Evolutionary conservation across 2,888 invertebrate genomes (phyloP), one percentile per base, ranked within the genome.

Genomic region (Hydroisotoma schaefferi): DNA sequence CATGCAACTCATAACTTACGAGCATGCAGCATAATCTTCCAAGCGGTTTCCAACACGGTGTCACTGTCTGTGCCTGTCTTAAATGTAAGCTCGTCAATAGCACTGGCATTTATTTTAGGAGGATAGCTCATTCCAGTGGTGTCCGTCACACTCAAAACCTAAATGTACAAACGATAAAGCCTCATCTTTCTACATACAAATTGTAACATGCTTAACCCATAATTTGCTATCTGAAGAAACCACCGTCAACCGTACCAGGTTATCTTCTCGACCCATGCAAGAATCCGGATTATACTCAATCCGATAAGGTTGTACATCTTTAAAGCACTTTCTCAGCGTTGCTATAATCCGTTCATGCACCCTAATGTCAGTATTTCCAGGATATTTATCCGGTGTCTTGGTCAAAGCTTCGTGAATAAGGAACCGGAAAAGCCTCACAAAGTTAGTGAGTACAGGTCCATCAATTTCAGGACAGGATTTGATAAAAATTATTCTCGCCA

Each of bases 21-120:
- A 1, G 61, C 51, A 29, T 49, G 43, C 5, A 64, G 43, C 10
- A 64, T 20, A 22, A 58, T 23, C 58, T 64, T 64, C 64, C 64
- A 64, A 1, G 55, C 58, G 8, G 61, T 47, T 38, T 64, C 64
- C 29, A 64, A 27, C 28, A 61, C 48, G 2, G 55, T 25, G 28
- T 64, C 64, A 0, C 52, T 52, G 12, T 18, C 37, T 22, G 2
- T 4, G 3, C 37, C 52, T 15, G 52, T 52, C 37, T 52, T 52
- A 23, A 52, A 52, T 4, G 18, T 20, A 10, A 52, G 12, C 10
- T 37, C 37, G 23, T 52, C 52, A 2, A 18, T 5, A n/a, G 33
- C 22, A 2, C 43, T 44, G 12, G 18, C 3, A 15, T 52, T 37
- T 10, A 23, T 44, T 18, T 18, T 18, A 2, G 37, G 8, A 2